Evolutionary conservation across 2,797 vertebrate genomes (phyloP).

Genomic region (Siniperca obscura): DNA sequence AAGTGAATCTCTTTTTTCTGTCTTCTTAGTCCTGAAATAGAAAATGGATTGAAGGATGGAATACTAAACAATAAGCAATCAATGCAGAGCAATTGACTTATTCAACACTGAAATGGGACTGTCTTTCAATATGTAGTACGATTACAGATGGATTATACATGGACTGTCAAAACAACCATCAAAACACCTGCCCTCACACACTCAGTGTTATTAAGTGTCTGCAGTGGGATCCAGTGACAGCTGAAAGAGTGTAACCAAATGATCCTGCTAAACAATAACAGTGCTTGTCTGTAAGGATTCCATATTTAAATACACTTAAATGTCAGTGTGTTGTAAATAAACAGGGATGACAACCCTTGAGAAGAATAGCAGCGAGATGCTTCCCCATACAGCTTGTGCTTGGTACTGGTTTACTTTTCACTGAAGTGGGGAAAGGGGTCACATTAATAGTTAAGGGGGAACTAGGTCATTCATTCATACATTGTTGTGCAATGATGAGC

Average conservation of each 20-base stretch:
- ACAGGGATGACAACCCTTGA: background rate
- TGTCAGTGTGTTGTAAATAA: constrained; percentile 10
- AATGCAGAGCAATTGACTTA: background rate
- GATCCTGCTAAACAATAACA: background rate
- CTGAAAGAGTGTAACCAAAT: background rate
- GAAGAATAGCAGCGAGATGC: background rate
- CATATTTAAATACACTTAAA: background rate
- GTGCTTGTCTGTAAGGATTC: background rate
- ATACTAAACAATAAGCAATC: background rate
- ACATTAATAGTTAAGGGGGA: constrained; percentile 14
- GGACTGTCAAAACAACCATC: background rate
- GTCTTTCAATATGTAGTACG: background rate
- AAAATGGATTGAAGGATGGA: background rate
- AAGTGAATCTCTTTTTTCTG: no score
- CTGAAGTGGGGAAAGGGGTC: constrained; percentile 42
- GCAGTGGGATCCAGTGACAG: background rate
- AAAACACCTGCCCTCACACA: background rate
- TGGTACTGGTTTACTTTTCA: background rate
- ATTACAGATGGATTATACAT: background rate
- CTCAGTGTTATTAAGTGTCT: background rate
- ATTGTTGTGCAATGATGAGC: constrained; percentile 34
- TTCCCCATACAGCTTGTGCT: background rate
- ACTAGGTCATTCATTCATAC: constrained; percentile 59
- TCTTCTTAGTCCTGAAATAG: no score
- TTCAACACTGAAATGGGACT: background rate